Base-by-base conservation (phyloP, 1,140 invertebrate species). In the Cotesia glomerata region DNA sequence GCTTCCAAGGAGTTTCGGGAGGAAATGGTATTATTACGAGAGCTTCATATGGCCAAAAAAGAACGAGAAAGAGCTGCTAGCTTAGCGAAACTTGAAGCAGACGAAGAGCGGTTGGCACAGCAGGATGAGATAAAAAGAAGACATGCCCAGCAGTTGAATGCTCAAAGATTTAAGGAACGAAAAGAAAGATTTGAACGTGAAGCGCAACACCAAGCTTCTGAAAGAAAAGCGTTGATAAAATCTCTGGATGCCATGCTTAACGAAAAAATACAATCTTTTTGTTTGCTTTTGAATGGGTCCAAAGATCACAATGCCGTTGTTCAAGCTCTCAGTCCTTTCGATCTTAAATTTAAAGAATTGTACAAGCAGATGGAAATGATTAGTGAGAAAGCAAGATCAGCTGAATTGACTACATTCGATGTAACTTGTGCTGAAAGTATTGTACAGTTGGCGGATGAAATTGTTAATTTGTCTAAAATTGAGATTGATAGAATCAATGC, bases 381-480 rank as follows among this genome's bases (percentile, higher is more conserved):
- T 54, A 86, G 88, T 74, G 86, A 89, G 61, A 87, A 87, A 73
- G 88, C 88, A 78, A 88, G 84, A 79, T 75, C 18, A 18, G 81
- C 79, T 32, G 81, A 82, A 67, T 66, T 86, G 4, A 76, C 76
- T 26, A 0, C 45, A 9, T 58, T 68, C 13, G 84, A 86, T 76
- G 39, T 82, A 0, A 71, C 75, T 58, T 34, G 70, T 35, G 79
- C 78, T n/a, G 81, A 86, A 69, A 71, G 69, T 4, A 69, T 84
- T 49, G 52, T 80, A 11, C 61, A 66, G 32, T 76, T 71, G 14
- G 78, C 76, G 26, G 78, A 81, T 4, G 77, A 84, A 67, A 35
- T 85, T 66, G 51, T 81, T 4, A 71, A 77, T 26, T n/a, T 64
- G 11, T 84, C 80, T 63, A 80, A 75, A 75, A 80, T 78, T 64